Base-by-base conservation (phyloP, 2,113 vertebrate genomes). In the Chloropsis hardwickii region DNA sequence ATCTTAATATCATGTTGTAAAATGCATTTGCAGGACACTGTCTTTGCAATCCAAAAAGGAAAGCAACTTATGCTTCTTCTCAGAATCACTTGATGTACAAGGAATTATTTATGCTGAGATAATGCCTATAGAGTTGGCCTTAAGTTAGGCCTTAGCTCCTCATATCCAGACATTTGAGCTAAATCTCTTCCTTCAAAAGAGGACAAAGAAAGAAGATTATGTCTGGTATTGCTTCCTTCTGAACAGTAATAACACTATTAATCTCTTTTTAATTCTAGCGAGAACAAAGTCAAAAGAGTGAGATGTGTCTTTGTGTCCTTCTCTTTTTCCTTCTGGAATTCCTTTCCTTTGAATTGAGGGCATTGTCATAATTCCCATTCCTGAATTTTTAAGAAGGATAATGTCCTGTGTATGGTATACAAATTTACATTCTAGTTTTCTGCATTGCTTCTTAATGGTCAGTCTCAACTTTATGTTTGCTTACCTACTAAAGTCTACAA, bases 231-330 rank as follows among this genome's bases (percentile, higher is more conserved):
- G 5, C 12, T 73, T 82, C 23, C 21, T 54, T 92, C 61, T 53
- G 39, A 66, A 57, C 14, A 56, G 21, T 54, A 40, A 35, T 42
- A 61, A 62, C 12, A 48, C 48, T 42, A 54, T 27, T 56, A 62
- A 33, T 69, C 22, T 47, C 21, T 42, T 48, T 35, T 61, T 33
- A 62, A 65, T 29, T 57, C 25, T 29, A 56, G 7, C 5, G 2
- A 62, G 58, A 86, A 27, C 28, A 74, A 77, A 84, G 21, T 4
- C 6, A 33, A 51, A 88, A 3, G 11, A 81, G 1, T 19, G 11
- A 83, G 14, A 12, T 5, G 1, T 0, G 0, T 6, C 22, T 73
- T 50, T 65, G 3, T 53, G 61, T 33, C 3, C 6, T 62, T 14
- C 2, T 24, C 27, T 25, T 80, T 72, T 73, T 35, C 4, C 5